phyloP scores from a whole-genome alignment of 2,797 vertebrate species.

The Lerista edwardsae region DNA sequence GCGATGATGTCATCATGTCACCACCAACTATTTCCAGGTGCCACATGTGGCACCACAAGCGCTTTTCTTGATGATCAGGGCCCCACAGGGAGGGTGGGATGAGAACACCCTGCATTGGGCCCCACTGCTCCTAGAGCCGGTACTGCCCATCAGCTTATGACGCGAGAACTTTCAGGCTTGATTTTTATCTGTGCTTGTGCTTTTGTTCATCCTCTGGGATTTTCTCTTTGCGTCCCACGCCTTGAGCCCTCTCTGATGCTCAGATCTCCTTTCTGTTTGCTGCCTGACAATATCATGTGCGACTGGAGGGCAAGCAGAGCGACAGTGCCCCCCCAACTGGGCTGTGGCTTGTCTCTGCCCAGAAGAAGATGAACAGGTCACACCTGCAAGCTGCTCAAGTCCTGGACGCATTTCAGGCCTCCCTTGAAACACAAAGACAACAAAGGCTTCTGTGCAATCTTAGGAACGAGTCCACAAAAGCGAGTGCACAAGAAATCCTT shows the following conservation, averaged over 20 bases:
- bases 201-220: conserved; percentile 3
- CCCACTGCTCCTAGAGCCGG: too few species aligned
- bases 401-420: conserved; percentile 22
- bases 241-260: neutral
- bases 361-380: neutral
- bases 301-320: neutral
- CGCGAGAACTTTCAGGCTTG: neutral
- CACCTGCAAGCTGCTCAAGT: neutral
- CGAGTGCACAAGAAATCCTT: neutral
- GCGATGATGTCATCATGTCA: too few species aligned
- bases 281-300: neutral
- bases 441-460: neutral
- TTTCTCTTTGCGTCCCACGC: neutral
- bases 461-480: neutral
- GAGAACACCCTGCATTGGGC: too few species aligned
- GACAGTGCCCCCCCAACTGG: neutral
- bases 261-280: conserved; percentile 14
- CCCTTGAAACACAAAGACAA: neutral
- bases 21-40: too few species aligned
- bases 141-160: too few species aligned
- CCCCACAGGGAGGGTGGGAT: too few species aligned
- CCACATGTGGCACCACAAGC: too few species aligned
- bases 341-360: conserved; percentile 24
- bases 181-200: neutral
- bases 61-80: too few species aligned